These are phyloP conservation scores for Acropternis orthonyx DNA, from an alignment of 2,797 vertebrate genomes.

Conservation along the genomic window DNA sequence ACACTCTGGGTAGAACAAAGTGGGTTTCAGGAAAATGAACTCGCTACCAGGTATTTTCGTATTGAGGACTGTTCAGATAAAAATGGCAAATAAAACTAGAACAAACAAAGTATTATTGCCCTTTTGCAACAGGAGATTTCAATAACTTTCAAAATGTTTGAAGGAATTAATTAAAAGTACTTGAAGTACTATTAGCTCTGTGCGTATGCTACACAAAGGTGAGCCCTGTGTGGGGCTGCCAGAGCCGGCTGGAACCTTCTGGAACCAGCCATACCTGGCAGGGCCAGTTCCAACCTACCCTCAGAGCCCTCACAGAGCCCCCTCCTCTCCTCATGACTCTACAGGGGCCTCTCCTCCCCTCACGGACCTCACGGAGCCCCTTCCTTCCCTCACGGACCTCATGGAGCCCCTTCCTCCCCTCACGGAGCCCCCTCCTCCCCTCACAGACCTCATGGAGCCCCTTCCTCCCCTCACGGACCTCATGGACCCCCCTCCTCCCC, in stretches of 20 bases:
- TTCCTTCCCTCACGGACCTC: background rate
- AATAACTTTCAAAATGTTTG: background rate
- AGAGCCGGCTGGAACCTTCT: background rate
- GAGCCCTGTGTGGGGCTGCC: background rate
- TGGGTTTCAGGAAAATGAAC: background rate
- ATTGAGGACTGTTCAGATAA: background rate
- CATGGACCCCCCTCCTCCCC: background rate
- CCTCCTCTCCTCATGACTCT: background rate
- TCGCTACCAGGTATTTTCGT: background rate
- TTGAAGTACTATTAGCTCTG: background rate
- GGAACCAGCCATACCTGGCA: rapidly evolving
- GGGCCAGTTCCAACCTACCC: background rate
- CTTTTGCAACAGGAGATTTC: background rate
- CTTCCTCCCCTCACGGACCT: background rate
- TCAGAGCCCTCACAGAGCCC: background rate
- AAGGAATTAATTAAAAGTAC: background rate
- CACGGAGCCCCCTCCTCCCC: background rate
- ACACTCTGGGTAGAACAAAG: background rate
- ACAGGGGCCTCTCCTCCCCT: background rate
- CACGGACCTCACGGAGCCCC: background rate
- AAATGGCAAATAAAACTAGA: background rate
- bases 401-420: background rate
- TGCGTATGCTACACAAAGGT: rapidly evolving
- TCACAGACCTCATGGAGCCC: background rate
- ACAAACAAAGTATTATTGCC: background rate